Base-by-base conservation (phyloP, 2,113 vertebrate genomes). In the Stercorarius parasiticus region DNA sequence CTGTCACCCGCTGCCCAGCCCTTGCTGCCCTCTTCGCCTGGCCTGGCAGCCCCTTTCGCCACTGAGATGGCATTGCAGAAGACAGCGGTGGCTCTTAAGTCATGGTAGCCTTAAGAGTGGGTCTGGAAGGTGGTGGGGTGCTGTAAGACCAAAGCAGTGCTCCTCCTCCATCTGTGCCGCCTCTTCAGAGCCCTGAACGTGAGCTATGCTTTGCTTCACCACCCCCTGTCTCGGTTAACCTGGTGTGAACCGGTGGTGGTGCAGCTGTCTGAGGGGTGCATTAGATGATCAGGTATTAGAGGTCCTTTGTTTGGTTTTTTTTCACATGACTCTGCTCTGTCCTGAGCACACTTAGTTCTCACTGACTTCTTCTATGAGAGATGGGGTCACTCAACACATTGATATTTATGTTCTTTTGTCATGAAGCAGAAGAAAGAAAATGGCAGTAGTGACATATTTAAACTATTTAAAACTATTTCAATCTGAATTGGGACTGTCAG, bases 141-240 rank as follows among this genome's bases (percentile, higher is more conserved):
- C 71, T 30, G 34, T 47, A 71, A 40, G 66, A 50, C 17, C 3
- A 2, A 43, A 55, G 32, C 25, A 5, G n/a, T 20, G 40, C 40
- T 65, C 56, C 77, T 78, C n/a, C 34, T 53, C 38, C 42, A 26
- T 45, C 53, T 1, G 0, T 43, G 65, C 45, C 36, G 52, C 55
- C 1, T 2, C 52, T 76, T 38, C 78, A 34, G 85, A 90, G 71
- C 23, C 47, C 56, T 64, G 65, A 71, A 22, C 3, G 2, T 7
- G 40, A 69, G 52, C 56, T 67, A 22, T 32, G 53, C 69, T 64
- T 42, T 30, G 23, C 67, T 59, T 86, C 56, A 9, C n/a, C 13
- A 2, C 34, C 50, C 0, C 0, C 40, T 32, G 53, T 36, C 82
- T 79, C 1, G 0, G 58, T 38, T 58, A 14, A 45, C 34, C 38